Conservation (phyloP, 2,113 vertebrate species). For the Mustela lutreola region DNA sequence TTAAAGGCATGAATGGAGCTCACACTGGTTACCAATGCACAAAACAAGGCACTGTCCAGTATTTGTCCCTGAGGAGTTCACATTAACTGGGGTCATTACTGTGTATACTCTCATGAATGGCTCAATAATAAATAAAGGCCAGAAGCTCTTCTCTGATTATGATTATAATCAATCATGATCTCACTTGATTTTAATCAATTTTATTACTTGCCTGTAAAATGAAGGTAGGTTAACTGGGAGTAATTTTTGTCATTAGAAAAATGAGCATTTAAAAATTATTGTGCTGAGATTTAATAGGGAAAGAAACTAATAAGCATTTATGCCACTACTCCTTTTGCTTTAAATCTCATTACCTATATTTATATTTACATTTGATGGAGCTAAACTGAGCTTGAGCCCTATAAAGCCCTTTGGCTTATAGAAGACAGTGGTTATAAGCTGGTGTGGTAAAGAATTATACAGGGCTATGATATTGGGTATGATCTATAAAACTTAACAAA, state of each 20-base stretch:
- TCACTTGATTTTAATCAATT: background rate
- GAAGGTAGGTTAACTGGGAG: background rate
- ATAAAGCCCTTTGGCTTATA: background rate
- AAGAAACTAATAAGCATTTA: background rate
- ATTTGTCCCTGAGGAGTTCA: background rate
- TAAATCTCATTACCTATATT: background rate
- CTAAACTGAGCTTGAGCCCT: background rate
- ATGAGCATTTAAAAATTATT: background rate
- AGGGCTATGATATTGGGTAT: rapidly evolving
- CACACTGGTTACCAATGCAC: background rate
- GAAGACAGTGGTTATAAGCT: background rate
- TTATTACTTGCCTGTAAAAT: background rate
- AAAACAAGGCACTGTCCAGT: background rate
- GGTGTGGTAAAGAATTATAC: background rate
- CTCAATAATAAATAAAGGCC: background rate
- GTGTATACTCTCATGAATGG: background rate
- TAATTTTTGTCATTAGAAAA: background rate
- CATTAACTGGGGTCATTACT: background rate
- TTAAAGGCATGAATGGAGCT: background rate
- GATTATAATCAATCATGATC: background rate
- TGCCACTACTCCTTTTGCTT: background rate
- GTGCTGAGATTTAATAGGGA: background rate
- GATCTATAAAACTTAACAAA: background rate
- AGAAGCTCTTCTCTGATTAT: background rate
- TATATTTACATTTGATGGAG: background rate